These are phyloP conservation scores for Orycteropus afer DNA, from an alignment of 2,113 vertebrate genomes.

Conservation along the genomic window DNA sequence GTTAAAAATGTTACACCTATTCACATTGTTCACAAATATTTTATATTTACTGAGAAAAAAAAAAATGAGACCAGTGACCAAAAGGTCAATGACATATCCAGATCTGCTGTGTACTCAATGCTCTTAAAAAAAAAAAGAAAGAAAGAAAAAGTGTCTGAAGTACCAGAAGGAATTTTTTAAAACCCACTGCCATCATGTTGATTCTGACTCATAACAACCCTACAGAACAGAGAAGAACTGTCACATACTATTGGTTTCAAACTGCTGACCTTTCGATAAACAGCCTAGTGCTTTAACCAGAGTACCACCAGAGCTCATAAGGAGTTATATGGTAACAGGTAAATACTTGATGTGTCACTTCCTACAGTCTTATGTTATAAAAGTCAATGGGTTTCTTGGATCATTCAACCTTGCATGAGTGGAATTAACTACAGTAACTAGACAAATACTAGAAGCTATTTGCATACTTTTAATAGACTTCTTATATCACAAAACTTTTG, in stretches of 20 bases:
- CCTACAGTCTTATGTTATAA: neutral
- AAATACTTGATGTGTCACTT: neutral
- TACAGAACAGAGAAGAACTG: too few relatives aligned
- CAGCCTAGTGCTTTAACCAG: too few relatives aligned
- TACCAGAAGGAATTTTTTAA: too few relatives aligned
- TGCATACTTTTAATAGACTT: constrained; percentile 22
- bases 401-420: neutral
- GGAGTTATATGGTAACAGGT: neutral
- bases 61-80: neutral
- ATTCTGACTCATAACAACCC: too few relatives aligned
- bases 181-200: too few relatives aligned
- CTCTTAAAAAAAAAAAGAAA: neutral
- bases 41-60: neutral
- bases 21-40: neutral
- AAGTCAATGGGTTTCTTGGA: neutral
- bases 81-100: neutral
- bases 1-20: neutral
- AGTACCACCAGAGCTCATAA: too few relatives aligned
- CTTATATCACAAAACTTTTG: neutral
- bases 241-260: too few relatives aligned
- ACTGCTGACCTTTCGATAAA: too few relatives aligned
- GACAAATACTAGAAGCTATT: neutral
- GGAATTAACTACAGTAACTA: constrained; percentile 22
- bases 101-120: neutral
- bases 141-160: too few relatives aligned